Base-by-base conservation (phyloP, 1,140 invertebrate genomes). In the Bathynomus jamesi region DNA sequence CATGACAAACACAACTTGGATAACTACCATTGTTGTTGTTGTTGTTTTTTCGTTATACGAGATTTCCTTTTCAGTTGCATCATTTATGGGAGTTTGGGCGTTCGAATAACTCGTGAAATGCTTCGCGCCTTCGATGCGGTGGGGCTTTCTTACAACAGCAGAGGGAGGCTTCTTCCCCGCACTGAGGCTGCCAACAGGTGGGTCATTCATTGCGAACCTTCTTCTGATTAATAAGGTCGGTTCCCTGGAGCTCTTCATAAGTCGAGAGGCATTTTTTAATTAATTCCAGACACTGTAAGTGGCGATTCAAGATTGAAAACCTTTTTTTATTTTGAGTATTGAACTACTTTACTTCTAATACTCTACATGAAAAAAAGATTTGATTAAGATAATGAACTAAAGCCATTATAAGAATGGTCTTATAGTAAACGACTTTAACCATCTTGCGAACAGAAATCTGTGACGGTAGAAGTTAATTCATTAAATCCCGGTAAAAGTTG, bases 31-130 rank as follows among this genome's bases (percentile, higher is more conserved):
- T n/a, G n/a, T n/a, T n/a, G n/a, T n/a, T n/a, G n/a, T n/a, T n/a
- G n/a, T n/a, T n/a, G n/a, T n/a, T n/a, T n/a, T n/a, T n/a, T n/a
- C n/a, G n/a, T n/a, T n/a, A n/a, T n/a, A n/a, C n/a, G n/a, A n/a
- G n/a, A n/a, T n/a, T n/a, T 62, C 28, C 13, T 61, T 69, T 78
- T 46, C 75, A 85, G 84, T 64, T 76, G 84, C 7, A 79, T 85
- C 8, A 75, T 84, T 32, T 85, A 84, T 78, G 85, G 84, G 60
- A 76, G 82, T 30, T 53, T 85, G 8, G 85, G 85, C 4, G 79
- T 82, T n/a, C 82, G 84, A 77, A 81, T 86, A 31, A 80, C 81
- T 24, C 69, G 79, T 31, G 82, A 83, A 13, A 78, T 85, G 61
- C 63, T 85, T 25, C 79, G 81, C 40, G 73, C 79, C 25, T 77